Base-by-base conservation (phyloP, 2,113 vertebrate species). In the Ptilonorhynchus violaceus region DNA sequence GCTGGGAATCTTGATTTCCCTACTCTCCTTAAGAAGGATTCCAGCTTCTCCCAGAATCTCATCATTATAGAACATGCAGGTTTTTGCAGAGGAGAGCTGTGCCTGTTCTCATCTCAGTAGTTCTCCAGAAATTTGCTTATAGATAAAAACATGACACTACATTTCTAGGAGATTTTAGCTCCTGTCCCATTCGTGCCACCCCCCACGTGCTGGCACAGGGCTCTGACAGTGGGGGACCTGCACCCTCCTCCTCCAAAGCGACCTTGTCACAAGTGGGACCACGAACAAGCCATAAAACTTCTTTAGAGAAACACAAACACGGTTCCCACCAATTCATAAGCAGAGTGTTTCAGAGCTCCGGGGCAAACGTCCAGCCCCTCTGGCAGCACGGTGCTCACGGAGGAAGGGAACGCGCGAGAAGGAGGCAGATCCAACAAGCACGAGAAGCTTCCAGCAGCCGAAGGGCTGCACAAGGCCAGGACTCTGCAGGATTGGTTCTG, bases 1-100 rank as follows among this genome's bases (percentile, higher is more conserved):
- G 85, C 70, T 96, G 92, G 89, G 88, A 89, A 73, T 50, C 74
- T 89, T 89, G 80, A 68, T 42, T 92, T 87, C 85, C 78, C 37
- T 60, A 0, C n/a, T 68, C 70, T 41, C 23, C 25, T 16, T 27
- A 46, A 79, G 67, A 55, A 92, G 41, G 49, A 63, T 64, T 59
- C 52, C 64, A 85, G 53, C 69, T 91, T 91, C n/a, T 67, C 62
- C 89, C 49, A 16, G 33, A 52, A 63, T 56, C 69, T 75, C 62
- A 23, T n/a, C 33, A 8, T 37, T 47, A 49, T 1, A 62, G 66
- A 78, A 55, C 37, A 22, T 8, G 30, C 18, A 76, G 17, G 37
- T 37, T 56, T 76, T 39, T 24, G 22, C n/a, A 72, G 37, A 47
- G 62, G 25, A 87, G 31, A 53, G 56, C 21, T 56, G 81, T 44